Conservation (phyloP, 2,113 vertebrate genomes). For the Ardeotis arabs region DNA sequence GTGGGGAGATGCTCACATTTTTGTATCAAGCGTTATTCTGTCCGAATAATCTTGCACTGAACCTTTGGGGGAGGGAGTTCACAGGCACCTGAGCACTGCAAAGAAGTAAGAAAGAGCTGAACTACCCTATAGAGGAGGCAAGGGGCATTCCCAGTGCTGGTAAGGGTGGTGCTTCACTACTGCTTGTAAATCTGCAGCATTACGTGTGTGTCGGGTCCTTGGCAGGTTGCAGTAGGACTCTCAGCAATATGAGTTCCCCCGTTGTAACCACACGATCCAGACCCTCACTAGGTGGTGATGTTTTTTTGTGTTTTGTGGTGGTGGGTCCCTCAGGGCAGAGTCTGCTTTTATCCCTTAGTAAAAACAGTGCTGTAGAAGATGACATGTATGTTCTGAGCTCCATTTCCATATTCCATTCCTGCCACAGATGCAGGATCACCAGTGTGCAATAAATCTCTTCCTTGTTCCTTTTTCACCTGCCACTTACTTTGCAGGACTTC, state of each 20-base stretch:
- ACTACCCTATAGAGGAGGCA: background rate
- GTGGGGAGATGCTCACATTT: background rate
- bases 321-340: background rate
- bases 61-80: background rate
- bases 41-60: background rate
- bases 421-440: background rate
- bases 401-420: background rate
- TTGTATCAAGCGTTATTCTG: background rate
- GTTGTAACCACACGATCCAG: accelerated
- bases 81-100: too few species aligned
- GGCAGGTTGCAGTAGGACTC: background rate
- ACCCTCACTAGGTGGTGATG: background rate
- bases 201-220: background rate
- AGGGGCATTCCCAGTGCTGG: background rate
- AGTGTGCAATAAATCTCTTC: background rate
- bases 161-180: background rate
- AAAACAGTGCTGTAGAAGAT: background rate
- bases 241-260: background rate
- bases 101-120: background rate
- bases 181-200: background rate
- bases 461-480: background rate
- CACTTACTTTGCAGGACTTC: background rate
- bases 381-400: background rate
- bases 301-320: background rate
- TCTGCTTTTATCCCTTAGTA: background rate